Conservation (phyloP, 2,888 invertebrate species). For the Ceramica pisi region DNA sequence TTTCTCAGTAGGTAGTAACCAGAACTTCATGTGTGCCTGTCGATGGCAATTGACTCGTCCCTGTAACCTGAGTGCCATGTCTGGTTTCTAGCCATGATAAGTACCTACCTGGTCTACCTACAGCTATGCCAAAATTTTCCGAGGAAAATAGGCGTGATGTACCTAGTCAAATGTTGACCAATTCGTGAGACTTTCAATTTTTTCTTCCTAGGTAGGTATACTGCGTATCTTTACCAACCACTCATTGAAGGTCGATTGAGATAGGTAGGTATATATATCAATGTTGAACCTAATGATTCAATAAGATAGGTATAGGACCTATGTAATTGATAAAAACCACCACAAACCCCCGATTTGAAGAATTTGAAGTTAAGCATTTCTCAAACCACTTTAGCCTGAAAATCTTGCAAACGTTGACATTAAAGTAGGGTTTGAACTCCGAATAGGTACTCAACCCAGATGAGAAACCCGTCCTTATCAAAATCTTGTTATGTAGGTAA, state of each 20-base stretch:
- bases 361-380: background rate
- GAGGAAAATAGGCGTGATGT: background rate
- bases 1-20: background rate
- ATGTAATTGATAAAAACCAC: background rate
- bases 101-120: too few relatives aligned
- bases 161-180: background rate
- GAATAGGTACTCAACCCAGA: too few relatives aligned
- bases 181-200: background rate
- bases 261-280: background rate
- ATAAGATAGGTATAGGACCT: background rate
- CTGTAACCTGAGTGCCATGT: background rate
- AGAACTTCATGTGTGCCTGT: background rate
- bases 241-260: background rate
- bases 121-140: background rate
- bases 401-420: too few relatives aligned
- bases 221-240: background rate
- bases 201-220: background rate
- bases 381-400: background rate
- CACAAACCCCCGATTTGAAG: background rate
- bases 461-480: background rate
- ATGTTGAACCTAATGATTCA: background rate
- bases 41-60: background rate
- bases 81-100: too few relatives aligned
- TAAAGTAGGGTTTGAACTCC: too few relatives aligned
- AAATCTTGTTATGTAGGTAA: too few relatives aligned